Evolutionary conservation across 2,888 invertebrate species (phyloP), one percentile per base, ranked within the genome.

Genomic region (Adelphocoris suturalis): DNA sequence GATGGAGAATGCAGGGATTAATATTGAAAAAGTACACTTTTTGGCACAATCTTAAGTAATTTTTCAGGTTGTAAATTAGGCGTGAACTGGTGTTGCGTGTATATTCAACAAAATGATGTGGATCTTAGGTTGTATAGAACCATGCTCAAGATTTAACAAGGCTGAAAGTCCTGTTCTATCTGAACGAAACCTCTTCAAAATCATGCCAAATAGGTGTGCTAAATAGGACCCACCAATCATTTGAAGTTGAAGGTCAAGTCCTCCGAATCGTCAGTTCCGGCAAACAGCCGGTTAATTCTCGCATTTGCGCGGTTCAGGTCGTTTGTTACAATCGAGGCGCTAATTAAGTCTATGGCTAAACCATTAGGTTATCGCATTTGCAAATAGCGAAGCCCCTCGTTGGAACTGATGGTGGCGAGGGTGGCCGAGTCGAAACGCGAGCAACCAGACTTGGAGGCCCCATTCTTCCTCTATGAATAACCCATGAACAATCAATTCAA

Each of bases 401-500:
- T 57, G 16, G 52, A 12, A 14, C 16, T 52, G 16, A 52, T 19
- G 23, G 23, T n/a, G 75, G 23, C 16, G 75, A 19, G 75, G 75
- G 75, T 37, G 37, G 27, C 9, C 19, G 28, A 19, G 37, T 14
- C n/a, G 47, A 47, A 47, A 78, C 78, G 37, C 47, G 78, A 78
- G 13, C 78, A 12, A 0, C 76, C 28, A 23, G 76, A 16, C 68
- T 23, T 13, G 16, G 37, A 1, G 14, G 78, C 47, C 78, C 68
- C 13, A 4, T 52, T 52, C 52, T 16, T 11, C 27, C 27, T 46
- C 78, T 78, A 78, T 78, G 78, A 78, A 78, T 78, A 78, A 78
- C 78, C 78, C 78, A 78, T 78, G 78, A 78, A 37, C 78, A 78
- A 78, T 78, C 78, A 78, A 78, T 78, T 78, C 78, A 46, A 78